These are phyloP conservation scores for Scaptomyza parva DNA, from an alignment of 2,888 invertebrate genomes.

Conservation along the genomic window DNA sequence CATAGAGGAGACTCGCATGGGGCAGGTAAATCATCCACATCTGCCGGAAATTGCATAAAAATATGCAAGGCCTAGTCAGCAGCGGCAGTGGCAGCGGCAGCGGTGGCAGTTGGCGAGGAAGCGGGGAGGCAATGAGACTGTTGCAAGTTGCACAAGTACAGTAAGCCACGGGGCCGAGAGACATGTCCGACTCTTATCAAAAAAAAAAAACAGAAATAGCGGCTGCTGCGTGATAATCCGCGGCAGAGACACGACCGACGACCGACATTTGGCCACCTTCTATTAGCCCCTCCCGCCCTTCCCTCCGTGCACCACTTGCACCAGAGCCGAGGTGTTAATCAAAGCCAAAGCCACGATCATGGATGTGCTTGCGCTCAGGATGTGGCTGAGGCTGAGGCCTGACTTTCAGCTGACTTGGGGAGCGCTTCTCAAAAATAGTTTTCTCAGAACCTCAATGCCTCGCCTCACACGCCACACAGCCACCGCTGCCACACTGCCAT, in stretches of 20 bases:
- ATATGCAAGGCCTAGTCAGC: constrained; percentile 63
- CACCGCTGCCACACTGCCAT: neutral
- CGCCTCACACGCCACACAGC: constrained; percentile 27
- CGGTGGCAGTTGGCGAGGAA: neutral
- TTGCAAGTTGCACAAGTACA: constrained; percentile 52
- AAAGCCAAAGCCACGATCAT: constrained; percentile 58
- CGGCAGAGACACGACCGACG: constrained; percentile 71
- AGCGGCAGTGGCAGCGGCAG: constrained; percentile 9
- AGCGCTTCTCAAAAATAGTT: constrained; percentile 38
- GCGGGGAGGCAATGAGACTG: constrained; percentile 2
- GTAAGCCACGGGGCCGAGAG: constrained; percentile 57
- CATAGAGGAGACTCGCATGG: constrained; percentile 27
- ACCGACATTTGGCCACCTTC: constrained; percentile 72
- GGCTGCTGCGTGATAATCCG: constrained; percentile 75
- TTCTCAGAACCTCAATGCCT: constrained; percentile 31
- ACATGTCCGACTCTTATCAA: constrained; percentile 74
- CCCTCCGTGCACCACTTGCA: neutral
- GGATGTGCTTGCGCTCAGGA: constrained; percentile 47
- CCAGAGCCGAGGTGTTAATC: constrained; percentile 61
- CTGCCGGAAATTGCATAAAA: constrained; percentile 81
- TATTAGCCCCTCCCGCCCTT: constrained; percentile 42
- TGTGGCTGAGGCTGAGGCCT: constrained; percentile 35
- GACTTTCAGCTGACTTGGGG: constrained; percentile 32
- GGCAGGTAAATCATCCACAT: constrained; percentile 76
- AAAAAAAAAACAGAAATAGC: constrained; percentile 34